phyloP scores from a whole-genome alignment of 2,888 invertebrate species.

The Saturnia pavonia region DNA sequence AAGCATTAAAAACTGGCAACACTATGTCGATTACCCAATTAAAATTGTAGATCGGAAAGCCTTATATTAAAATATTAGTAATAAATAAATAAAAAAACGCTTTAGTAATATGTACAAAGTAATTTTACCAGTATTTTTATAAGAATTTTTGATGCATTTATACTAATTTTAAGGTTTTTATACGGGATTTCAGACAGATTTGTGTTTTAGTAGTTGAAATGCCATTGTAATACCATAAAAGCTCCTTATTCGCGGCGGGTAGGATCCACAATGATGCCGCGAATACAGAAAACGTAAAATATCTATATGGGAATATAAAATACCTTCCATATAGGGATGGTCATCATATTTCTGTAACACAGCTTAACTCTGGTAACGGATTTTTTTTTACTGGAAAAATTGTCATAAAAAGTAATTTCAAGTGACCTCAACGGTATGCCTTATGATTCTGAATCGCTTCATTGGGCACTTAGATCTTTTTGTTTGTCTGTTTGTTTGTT shows the following conservation, averaged over 20 bases:
- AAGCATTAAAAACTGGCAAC: not conserved
- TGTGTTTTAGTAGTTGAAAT: not conserved
- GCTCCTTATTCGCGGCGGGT: not conserved
- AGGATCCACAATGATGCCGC: not conserved
- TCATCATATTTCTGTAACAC: too few relatives aligned
- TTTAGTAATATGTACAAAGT: constrained; percentile 38
- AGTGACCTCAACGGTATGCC: too few relatives aligned
- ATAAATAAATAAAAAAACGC: constrained; percentile 3
- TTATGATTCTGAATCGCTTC: too few relatives aligned
- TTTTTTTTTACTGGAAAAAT: too few relatives aligned
- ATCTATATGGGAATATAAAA: not conserved
- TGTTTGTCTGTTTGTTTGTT: too few relatives aligned
- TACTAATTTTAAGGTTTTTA: constrained; percentile 40
- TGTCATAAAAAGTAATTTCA: too few relatives aligned
- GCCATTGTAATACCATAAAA: not conserved
- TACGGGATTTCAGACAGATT: not conserved
- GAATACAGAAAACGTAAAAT: not conserved
- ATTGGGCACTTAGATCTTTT: too few relatives aligned
- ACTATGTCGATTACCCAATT: not conserved
- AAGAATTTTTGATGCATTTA: constrained; percentile 59
- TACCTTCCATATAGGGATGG: not conserved
- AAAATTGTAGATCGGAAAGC: not conserved
- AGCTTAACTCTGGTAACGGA: too few relatives aligned
- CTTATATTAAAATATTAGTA: constrained; percentile 1
- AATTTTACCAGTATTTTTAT: constrained; percentile 63